Conservation (phyloP, 2,113 vertebrate species). For the Pandion haliaetus region DNA sequence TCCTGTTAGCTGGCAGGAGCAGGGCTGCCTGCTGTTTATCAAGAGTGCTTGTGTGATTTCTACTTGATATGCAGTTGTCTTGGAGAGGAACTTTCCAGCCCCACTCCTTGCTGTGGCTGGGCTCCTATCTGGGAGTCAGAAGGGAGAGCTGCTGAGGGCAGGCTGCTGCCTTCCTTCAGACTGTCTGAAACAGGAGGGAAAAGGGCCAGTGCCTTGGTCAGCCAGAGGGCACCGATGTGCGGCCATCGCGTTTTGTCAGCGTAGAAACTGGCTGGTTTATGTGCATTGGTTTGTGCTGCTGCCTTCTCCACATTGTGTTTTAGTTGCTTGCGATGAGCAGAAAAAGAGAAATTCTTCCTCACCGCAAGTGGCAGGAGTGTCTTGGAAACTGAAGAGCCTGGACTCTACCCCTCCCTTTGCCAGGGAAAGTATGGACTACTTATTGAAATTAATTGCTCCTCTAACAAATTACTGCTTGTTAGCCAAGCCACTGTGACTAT, state of each 20-base stretch:
- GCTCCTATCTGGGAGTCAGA: background rate
- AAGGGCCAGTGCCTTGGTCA: background rate
- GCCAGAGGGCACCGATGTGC: background rate
- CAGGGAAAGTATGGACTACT: background rate
- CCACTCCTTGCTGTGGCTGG: background rate
- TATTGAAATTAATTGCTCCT: constrained; percentile 4
- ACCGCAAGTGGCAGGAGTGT: background rate
- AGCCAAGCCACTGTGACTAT: background rate
- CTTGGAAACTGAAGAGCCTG: background rate
- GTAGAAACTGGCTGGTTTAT: fast-evolving
- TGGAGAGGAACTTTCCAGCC: background rate
- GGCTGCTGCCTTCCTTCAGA: background rate
- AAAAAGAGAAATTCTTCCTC: background rate
- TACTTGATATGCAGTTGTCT: constrained; percentile 27
- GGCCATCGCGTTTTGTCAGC: fast-evolving
- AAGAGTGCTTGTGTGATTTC: constrained; percentile 50
- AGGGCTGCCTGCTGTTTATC: constrained; percentile 53
- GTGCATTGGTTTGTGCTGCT: fast-evolving
- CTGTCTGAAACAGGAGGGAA: no score
- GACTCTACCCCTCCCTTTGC: background rate
- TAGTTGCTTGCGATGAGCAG: background rate
- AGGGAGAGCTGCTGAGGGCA: background rate
- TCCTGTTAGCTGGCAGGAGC: constrained; percentile 57
- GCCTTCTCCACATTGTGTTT: fast-evolving
- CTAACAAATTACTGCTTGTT: background rate